These are phyloP conservation scores for Micromesistius poutassou DNA, from an alignment of 2,797 vertebrate genomes.

Conservation along the genomic window DNA sequence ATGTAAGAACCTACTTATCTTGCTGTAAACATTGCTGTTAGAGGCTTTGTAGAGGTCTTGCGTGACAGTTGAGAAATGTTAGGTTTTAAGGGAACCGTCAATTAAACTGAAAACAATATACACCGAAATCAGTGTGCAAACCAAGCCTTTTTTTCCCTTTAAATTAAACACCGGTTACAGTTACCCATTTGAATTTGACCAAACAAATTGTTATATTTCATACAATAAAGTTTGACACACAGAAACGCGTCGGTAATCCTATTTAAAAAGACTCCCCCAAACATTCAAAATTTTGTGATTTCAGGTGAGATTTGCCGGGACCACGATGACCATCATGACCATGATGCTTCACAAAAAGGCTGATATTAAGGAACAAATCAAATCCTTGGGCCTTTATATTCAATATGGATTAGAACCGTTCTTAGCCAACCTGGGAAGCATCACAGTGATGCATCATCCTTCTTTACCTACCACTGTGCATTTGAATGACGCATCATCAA, in stretches of 20 bases:
- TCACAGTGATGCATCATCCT: too few species aligned
- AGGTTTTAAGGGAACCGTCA: not conserved
- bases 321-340: too few species aligned
- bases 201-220: not conserved
- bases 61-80: not conserved
- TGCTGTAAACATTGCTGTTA: not conserved
- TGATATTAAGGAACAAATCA: too few species aligned
- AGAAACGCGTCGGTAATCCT: not conserved
- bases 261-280: not conserved
- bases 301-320: not conserved
- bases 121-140: not conserved
- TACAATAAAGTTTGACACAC: not conserved
- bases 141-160: too few species aligned
- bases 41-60: not conserved
- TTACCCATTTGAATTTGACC: not conserved
- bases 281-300: not conserved
- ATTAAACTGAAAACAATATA: not conserved
- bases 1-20: slow-evolving; percentile 11
- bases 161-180: not conserved
- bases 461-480: too few species aligned
- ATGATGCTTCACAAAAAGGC: too few species aligned
- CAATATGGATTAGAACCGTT: too few species aligned
- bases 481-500: too few species aligned
- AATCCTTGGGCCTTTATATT: too few species aligned
- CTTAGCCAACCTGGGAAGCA: too few species aligned